Evolutionary conservation across 2,888 invertebrate genomes (phyloP), one percentile per base, ranked within the genome.

Genomic region (Nematopogon swammerdamellus): DNA sequence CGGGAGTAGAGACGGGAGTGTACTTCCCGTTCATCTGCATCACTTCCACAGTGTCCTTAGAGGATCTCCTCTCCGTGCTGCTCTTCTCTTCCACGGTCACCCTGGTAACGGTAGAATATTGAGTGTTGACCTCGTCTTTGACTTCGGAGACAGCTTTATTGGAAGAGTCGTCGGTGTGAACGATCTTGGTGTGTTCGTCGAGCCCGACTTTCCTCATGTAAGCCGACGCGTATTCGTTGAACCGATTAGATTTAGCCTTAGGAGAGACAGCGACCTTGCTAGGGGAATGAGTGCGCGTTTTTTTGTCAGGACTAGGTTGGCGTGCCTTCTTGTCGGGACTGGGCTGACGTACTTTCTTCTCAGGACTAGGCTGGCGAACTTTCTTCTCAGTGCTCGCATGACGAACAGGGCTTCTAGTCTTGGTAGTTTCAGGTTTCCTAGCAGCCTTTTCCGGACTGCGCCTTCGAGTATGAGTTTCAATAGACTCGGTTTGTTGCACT

Each of bases 151-250:
- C 18, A 19, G 55, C 51, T 52, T 62, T 67, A 3, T 57, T 25
- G 25, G 4, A 25, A 25, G 25, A 25, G 3, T 6, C 52, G 18
- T 69, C 68, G 2, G 63, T 55, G 11, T 63, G 55, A 54, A 64
- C 70, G 0, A 63, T 54, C 57, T 75, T 75, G 5, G 72, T 68
- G 5, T 60, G 55, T 25, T 74, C 73, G 50, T 65, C 70, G 1
- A 75, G 57, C 2, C 79, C 75, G 1, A 77, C 71, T 57, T 75
- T 80, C 51, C 75, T 80, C 70, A 80, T 74, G 51, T 80, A 80
- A 42, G 80, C 80, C 5, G 75, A 65, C 5, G 80, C 76, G 44
- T 80, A 80, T 53, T 80, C 79, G 49, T 66, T 73, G 49, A 80
- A 76, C 43, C 73, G 72, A 51, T 69, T 75, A 0, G 65, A 55